A percentile compares a stretch with the other conserved stretches of the same genome.
Conservation (phyloP, 1,140 invertebrate genomes). For the Steinernema khuongi region DNA sequence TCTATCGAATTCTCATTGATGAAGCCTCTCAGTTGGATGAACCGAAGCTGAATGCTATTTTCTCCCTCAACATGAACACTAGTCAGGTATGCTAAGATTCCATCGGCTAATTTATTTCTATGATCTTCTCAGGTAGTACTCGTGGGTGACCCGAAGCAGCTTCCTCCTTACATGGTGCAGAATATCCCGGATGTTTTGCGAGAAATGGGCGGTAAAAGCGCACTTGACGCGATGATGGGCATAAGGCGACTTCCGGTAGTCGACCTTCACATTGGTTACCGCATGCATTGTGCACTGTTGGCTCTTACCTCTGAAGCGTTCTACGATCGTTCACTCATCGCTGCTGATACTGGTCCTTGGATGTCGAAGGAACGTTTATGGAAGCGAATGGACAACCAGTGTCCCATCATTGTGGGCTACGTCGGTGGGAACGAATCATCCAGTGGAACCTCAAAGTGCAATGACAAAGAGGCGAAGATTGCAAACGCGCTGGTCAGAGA, state of each 20-base stretch:
- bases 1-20: background rate
- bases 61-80: background rate
- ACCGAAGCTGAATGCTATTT: background rate
- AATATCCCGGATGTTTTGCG: background rate
- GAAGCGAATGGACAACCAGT: background rate
- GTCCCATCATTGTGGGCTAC: background rate
- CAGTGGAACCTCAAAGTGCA: background rate
- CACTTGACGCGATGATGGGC: background rate
- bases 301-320: background rate
- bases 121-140: background rate
- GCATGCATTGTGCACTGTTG: background rate
- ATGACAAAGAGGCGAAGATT: background rate
- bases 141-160: background rate
- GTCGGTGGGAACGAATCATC: background rate
- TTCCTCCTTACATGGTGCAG: background rate
- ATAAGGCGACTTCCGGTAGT: background rate
- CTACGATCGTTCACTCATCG: background rate
- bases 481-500: background rate
- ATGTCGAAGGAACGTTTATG: background rate
- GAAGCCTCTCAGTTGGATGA: conserved; percentile 1
- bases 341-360: background rate
- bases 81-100: background rate
- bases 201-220: background rate
- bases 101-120: background rate
- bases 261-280: background rate